phyloP scores from a whole-genome alignment of 2,888 invertebrate species.

The Drosophila mimetica region DNA sequence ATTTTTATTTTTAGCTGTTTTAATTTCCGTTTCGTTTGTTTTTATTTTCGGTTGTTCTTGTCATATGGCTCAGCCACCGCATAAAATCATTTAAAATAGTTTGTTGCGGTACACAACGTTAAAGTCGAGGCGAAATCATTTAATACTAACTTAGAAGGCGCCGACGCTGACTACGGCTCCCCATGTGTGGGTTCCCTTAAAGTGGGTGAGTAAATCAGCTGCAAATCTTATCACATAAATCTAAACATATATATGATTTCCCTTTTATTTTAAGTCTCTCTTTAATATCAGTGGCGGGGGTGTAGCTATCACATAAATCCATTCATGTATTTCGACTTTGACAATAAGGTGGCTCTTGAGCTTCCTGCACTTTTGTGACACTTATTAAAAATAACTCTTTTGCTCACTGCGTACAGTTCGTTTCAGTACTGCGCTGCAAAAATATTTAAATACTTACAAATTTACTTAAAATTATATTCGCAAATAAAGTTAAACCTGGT shows the following conservation, averaged over 20 bases:
- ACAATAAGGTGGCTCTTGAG: slow-evolving; percentile 47
- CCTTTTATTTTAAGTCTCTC: slow-evolving; percentile 19
- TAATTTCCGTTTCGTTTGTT: slow-evolving; percentile 19
- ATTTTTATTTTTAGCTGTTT: slow-evolving; percentile 24
- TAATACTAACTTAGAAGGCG: slow-evolving; percentile 36
- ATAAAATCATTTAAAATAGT: slow-evolving; percentile 23
- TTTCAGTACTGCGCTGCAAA: slow-evolving; percentile 10
- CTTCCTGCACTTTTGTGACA: slow-evolving; percentile 34
- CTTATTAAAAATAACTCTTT: slow-evolving; percentile 41
- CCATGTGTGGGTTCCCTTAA: slow-evolving; percentile 78
- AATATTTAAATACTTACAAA: too few species aligned
- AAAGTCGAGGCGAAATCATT: slow-evolving; percentile 30
- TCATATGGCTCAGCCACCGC: slow-evolving; percentile 5
- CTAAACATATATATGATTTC: slow-evolving; percentile 19
- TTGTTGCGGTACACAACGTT: slow-evolving; percentile 13
- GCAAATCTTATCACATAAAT: slow-evolving; percentile 36
- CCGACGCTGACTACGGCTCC: slow-evolving; percentile 67
- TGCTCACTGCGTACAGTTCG: slow-evolving; percentile 1
- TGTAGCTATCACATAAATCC: slow-evolving; percentile 49
- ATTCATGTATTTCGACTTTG: slow-evolving; percentile 67
- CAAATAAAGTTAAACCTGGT: too few species aligned
- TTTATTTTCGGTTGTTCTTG: slow-evolving; percentile 12
- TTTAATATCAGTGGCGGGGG: slow-evolving; percentile 4
- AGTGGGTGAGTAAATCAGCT: slow-evolving; percentile 76
- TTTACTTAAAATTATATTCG: too few species aligned